phyloP scores from a whole-genome alignment of 64 coral and sea anemone species.

The Montipora cactus region DNA sequence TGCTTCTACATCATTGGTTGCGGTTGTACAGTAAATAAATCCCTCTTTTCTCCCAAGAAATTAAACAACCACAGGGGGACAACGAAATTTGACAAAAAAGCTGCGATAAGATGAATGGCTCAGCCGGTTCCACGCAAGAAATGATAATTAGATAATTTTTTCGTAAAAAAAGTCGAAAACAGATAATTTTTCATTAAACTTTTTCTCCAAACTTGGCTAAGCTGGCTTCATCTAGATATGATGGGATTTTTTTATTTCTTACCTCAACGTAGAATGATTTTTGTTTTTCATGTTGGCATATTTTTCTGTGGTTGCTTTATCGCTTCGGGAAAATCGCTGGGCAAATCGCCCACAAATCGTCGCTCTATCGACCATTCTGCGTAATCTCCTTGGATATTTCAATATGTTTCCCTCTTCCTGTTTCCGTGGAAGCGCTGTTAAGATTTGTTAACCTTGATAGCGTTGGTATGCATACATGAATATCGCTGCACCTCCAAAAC shows the following conservation, averaged over 20 bases:
- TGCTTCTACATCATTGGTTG: slow-evolving; percentile 12
- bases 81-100: background rate
- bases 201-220: background rate
- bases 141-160: slow-evolving; percentile 26
- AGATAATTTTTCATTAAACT: background rate
- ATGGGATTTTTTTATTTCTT: background rate
- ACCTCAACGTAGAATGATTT: slow-evolving; percentile 10
- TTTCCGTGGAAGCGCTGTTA: slow-evolving; percentile 46
- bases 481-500: slow-evolving; percentile 65
- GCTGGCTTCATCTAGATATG: background rate
- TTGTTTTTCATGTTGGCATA: background rate
- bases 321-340: background rate
- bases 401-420: slow-evolving; percentile 21
- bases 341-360: background rate
- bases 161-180: background rate
- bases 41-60: slow-evolving; percentile 20
- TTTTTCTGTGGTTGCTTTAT: background rate
- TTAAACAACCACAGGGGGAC: slow-evolving; percentile 46
- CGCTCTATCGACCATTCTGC: background rate
- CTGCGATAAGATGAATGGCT: slow-evolving; percentile 48
- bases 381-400: slow-evolving; percentile 29
- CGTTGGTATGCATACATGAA: slow-evolving; percentile 99
- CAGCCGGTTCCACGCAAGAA: slow-evolving; percentile 3
- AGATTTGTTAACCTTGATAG: slow-evolving; percentile 73
- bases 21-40: slow-evolving; percentile 24